phyloP scores from a whole-genome alignment of 2,113 vertebrate genomes.

The Chloroceryle aenea region DNA sequence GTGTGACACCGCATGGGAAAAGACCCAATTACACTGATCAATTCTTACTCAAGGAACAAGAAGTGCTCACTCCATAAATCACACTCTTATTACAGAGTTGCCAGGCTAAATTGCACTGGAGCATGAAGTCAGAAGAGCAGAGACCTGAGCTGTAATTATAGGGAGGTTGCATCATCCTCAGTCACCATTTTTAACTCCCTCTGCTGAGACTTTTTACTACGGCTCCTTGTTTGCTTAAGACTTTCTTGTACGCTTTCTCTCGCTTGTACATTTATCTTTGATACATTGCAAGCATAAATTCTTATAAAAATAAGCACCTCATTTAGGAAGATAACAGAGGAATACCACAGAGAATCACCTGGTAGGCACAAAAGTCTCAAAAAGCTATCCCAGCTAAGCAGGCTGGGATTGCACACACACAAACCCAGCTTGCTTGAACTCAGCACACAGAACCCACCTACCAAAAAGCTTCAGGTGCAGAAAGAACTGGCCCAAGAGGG shows the following conservation, averaged over 20 bases:
- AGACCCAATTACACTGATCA: not conserved
- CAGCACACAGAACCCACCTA: not conserved
- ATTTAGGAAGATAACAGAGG: not conserved
- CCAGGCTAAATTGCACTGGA: not conserved
- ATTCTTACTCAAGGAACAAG: not conserved
- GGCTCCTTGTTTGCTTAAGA: not conserved
- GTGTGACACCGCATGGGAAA: not conserved
- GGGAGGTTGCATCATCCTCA: not conserved
- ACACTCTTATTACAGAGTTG: not conserved
- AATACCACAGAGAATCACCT: not conserved
- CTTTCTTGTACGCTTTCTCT: not conserved
- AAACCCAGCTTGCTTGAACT: not conserved
- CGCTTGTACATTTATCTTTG: not conserved
- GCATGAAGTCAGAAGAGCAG: not conserved
- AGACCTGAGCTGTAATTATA: rapidly evolving
- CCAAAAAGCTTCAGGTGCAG: not conserved
- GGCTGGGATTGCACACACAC: not conserved
- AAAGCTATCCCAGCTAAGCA: not conserved
- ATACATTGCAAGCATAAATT: not conserved
- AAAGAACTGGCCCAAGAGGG: not conserved
- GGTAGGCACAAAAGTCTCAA: not conserved
- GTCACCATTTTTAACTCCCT: not conserved
- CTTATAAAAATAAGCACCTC: not conserved
- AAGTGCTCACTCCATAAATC: not conserved
- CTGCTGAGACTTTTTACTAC: not conserved